Evolutionary conservation across 2,113 vertebrate species (phyloP), one percentile per base, ranked within the genome.

Genomic region (Tapirus terrestris): DNA sequence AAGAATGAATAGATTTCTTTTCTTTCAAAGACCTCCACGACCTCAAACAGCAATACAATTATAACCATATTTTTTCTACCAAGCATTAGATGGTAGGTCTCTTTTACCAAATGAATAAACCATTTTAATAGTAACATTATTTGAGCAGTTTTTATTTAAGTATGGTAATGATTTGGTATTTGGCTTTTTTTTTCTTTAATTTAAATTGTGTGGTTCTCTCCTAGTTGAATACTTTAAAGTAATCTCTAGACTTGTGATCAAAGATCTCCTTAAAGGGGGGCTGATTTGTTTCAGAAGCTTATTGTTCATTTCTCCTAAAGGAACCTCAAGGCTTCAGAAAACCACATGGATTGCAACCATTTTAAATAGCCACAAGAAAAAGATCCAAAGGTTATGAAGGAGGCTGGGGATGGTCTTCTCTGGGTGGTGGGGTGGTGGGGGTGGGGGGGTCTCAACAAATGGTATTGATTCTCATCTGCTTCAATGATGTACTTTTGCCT

Each of bases 351-450:
- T 92, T 88, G 96, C 48, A 67, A 61, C 18, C 45, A 91, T 33
- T 97, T 95, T 31, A 91, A 45, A 72, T 51, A 89, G 72, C 14
- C 80, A 87, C 39, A 79, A 88, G 81, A 76, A 88, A 94, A 84
- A 60, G 27, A 91, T 45, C 60, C n/a, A 93, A 68, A 95, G 13
- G 7, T 63, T 82, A 33, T 39, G 13, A 80, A 77, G 23, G 36
- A 92, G 2, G 6, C 27, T 48, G 4, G 5, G 21, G 10, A 61
- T 43, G 25, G 17, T 96, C 17, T 61, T 89, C 81, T 87, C 36
- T 39, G 7, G 39, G 39, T 39, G 39, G 39, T 39, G 39, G 39
- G 39, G 39, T 39, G 4, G 39, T 39, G 39, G 39, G 39, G 39
- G 17, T 33, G 21, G 51, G 0, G 13, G 9, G 45, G 5, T 63